Conservation (phyloP, 2,888 invertebrate species). For the Amorpha juglandis region DNA sequence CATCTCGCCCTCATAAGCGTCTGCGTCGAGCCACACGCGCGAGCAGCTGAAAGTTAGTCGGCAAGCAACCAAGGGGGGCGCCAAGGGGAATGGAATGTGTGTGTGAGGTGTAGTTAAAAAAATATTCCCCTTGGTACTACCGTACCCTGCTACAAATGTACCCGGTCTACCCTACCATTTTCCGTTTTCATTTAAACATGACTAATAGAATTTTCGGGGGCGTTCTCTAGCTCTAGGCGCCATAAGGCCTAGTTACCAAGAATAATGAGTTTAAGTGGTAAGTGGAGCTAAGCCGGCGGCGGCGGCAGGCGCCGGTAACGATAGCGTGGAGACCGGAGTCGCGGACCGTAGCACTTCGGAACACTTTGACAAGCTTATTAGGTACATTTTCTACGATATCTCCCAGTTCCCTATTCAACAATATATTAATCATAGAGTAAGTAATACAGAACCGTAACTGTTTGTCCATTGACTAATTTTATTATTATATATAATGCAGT, state of each 20-base stretch:
- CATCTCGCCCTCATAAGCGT: no score
- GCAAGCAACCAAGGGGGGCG: no score
- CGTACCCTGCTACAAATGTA: no score
- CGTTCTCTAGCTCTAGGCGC: constrained; percentile 25
- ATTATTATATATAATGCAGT: no score
- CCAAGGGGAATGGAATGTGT: no score
- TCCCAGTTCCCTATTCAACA: constrained; percentile 15
- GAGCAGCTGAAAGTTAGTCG: no score
- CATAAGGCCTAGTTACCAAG: constrained; percentile 11
- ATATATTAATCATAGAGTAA: constrained; percentile 11
- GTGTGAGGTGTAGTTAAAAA: no score
- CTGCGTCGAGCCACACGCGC: no score
- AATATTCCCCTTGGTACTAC: no score
- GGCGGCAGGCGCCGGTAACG: constrained; percentile 23
- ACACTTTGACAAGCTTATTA: constrained; percentile 25
- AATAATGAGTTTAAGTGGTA: constrained; percentile 51
- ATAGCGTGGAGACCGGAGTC: not conserved
- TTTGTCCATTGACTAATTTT: constrained; percentile 17
- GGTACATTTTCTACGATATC: constrained; percentile 22
- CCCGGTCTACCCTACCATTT: no score
- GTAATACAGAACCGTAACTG: constrained; percentile 17
- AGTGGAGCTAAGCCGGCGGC: constrained; percentile 19
- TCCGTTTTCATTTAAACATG: constrained; percentile 33
- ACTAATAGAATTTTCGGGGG: constrained; percentile 42
- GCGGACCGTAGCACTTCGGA: constrained; percentile 3